Conservation (phyloP, 1,140 invertebrate genomes). For the Ostrea denselamellosa region DNA sequence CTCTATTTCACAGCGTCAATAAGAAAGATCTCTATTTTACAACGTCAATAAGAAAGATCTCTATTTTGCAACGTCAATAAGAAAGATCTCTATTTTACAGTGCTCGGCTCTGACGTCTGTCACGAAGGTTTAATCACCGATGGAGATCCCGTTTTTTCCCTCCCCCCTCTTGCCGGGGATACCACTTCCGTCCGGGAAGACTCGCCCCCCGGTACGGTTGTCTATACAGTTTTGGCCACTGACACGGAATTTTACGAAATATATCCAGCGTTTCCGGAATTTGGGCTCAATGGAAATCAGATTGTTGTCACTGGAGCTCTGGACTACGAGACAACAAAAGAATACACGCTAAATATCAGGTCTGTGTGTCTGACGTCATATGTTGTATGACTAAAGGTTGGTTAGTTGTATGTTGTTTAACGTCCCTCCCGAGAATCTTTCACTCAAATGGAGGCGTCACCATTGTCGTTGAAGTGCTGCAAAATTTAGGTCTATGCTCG, state of each 20-base stretch:
- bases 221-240: background rate
- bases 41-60: too few species aligned
- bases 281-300: background rate
- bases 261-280: background rate
- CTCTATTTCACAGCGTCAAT: too few species aligned
- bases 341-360: background rate
- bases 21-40: too few species aligned
- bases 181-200: background rate
- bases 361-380: background rate
- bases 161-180: background rate
- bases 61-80: too few species aligned
- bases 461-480: too few species aligned
- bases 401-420: background rate
- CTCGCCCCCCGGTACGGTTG: background rate
- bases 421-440: too few species aligned
- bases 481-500: too few species aligned
- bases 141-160: background rate
- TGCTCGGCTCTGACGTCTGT: background rate
- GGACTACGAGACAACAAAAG: background rate
- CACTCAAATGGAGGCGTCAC: too few species aligned
- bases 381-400: background rate
- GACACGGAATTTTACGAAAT: constrained; percentile 15
- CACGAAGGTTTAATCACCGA: background rate
- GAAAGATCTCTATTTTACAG: background rate
- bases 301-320: background rate